Evolutionary conservation across 2,797 vertebrate genomes (phyloP), one percentile per base, ranked within the genome.

Genomic region (Poeciliopsis turneri): DNA sequence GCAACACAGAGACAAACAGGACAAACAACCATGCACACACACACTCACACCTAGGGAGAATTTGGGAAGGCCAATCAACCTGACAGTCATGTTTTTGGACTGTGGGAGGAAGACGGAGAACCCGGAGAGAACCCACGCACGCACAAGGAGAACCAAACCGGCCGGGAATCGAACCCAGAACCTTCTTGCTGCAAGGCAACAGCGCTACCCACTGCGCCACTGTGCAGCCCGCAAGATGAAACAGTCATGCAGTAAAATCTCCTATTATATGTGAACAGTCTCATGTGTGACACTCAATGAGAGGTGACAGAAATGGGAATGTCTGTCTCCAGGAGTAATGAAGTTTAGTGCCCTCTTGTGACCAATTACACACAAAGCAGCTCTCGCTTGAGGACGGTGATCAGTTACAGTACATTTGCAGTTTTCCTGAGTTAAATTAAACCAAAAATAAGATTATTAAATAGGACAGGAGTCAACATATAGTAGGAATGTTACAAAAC

Each of bases 261-360:
- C 47, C 59, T 64, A 28, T 55, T 68, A 57, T 78, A 61, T 69
- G 89, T 86, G 82, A 83, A 55, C 36, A 30, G 64, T 82, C 80
- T 80, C 69, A 70, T 64, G 47, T 70, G 74, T 74, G 89, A 88
- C 85, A 82, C 11, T 70, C 75, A 75, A 73, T 77, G 72, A 75
- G 55, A 77, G 71, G 79, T 47, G 85, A 86, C 72, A 78, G 11
- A 36, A 82, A 74, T 49, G 55, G 55, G 23, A 76, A 64, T 18
- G 80, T 28, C 74, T 46, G 72, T 75, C 11, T 43, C 7, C 15
- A 57, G 33, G 4, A 6, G 33, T 39, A 75, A 78, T 64, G 72
- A 30, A 11, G 78, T 78, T 74, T 86, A 88, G 64, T 82, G 93
- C 89, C 90, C 85, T 74, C 92, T 91, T 53, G 87, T 92, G 93